Evolutionary conservation across 2,797 vertebrate genomes (phyloP), one percentile per base, ranked within the genome.

Genomic region (Chanos chanos): DNA sequence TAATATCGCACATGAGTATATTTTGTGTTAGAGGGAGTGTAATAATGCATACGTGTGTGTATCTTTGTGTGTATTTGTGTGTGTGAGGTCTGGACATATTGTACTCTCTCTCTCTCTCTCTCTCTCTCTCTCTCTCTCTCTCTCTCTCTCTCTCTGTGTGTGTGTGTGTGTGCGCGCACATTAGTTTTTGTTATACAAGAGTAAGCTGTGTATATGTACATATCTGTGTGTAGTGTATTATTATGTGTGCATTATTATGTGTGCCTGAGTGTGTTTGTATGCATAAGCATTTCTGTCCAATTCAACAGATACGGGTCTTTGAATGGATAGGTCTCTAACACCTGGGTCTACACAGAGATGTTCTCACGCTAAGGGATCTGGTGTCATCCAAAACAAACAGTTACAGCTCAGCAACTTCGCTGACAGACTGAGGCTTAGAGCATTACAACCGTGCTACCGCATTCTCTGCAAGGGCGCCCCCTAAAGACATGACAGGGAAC

Each of bases 301-400:
- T 34, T 12, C 16, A 15, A 30, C 34, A 53, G 43, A 60, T 69
- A 44, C 4, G 39, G n/a, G 56, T 22, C 34, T 31, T n/a, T 56
- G 19, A 16, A 8, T 12, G 28, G 18, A 48, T 27, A 39, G 18
- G 7, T 16, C 31, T 51, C 6, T 30, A 52, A 31, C 51, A 71
- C 65, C 72, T 66, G 67, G 36, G 58, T 27, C 37, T 47, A 64
- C 36, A 21, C 4, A 52, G 22, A 37, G 49, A 50, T 64, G 49
- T 63, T 71, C 64, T 41, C 61, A 56, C 49, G 40, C 48, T 30
- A 55, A 36, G 57, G 22, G 52, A 45, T 59, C 68, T 66, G 43
- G 16, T 64, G 58, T 70, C 31, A 41, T 73, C 47, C 64, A 75
- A 33, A 22, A 22, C 44, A 73, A 73, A 77, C 30, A 79, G 62